These are phyloP conservation scores for Chloroclystis v-ata DNA, from an alignment of 2,888 invertebrate genomes.

Conservation along the genomic window DNA sequence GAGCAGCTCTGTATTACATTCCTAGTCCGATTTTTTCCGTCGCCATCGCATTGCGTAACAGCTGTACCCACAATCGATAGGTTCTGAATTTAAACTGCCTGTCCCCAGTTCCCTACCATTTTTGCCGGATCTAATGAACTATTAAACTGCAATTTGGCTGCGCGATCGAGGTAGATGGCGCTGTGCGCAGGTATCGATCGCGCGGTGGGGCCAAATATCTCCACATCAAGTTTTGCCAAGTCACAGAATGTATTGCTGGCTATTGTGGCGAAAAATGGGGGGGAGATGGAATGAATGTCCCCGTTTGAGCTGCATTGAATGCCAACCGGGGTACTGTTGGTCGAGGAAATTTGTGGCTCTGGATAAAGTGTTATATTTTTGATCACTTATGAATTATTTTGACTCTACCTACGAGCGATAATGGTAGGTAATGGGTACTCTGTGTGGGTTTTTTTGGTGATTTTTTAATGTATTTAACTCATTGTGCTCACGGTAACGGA, in stretches of 20 bases:
- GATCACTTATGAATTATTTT: too few species aligned
- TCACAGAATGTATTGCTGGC: constrained; percentile 77
- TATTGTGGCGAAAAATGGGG: constrained; percentile 76
- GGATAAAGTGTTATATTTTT: too few species aligned
- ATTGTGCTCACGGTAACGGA: too few species aligned
- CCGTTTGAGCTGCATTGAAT: constrained; percentile 33
- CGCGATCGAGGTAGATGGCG: constrained; percentile 74
- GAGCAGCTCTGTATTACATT: too few species aligned
- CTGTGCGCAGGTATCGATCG: constrained; percentile 76
- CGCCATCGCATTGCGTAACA: constrained; percentile 28
- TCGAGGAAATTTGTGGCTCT: not conserved
- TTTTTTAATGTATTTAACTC: too few species aligned
- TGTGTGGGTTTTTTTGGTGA: too few species aligned
- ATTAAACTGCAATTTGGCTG: constrained; percentile 78
- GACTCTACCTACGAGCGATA: too few species aligned
- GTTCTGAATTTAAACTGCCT: constrained; percentile 73
- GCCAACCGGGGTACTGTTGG: constrained; percentile 5
- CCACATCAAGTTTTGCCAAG: constrained; percentile 72
- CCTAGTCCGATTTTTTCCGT: constrained; percentile 1
- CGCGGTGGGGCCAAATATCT: constrained; percentile 62
- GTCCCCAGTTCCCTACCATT: constrained; percentile 75
- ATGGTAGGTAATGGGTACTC: too few species aligned
- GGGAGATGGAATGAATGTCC: constrained; percentile 45
- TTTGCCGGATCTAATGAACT: constrained; percentile 77
- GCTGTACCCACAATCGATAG: constrained; percentile 60